These are phyloP conservation scores for Tapera naevia DNA, from an alignment of 2,797 vertebrate genomes.

Conservation along the genomic window DNA sequence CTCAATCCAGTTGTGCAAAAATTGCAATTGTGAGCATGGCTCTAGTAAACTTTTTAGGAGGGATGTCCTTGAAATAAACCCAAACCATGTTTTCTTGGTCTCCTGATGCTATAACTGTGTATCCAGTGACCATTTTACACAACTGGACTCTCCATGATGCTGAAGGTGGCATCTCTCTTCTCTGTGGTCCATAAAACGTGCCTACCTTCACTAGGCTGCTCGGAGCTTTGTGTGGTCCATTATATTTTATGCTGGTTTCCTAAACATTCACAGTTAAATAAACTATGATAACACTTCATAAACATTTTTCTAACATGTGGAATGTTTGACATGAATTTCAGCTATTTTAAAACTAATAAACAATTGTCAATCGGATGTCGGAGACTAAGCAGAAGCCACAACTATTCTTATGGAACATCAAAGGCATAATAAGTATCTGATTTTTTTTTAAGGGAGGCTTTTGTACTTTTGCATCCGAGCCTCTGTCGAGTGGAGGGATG, in stretches of 20 bases:
- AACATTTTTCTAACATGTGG: slow-evolving; percentile 82
- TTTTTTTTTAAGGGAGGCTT: slow-evolving; percentile 28
- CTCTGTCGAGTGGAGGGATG: neutral
- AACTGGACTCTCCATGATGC: neutral
- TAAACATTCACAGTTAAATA: slow-evolving; percentile 77
- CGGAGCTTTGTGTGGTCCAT: slow-evolving; percentile 87
- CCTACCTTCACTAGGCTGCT: neutral
- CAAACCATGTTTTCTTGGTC: neutral
- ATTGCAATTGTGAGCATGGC: neutral
- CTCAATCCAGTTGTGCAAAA: neutral
- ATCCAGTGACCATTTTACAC: neutral
- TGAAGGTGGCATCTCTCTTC: neutral
- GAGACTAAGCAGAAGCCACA: slow-evolving; percentile 85
- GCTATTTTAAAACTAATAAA: slow-evolving; percentile 94
- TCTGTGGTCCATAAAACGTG: neutral
- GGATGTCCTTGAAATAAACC: neutral
- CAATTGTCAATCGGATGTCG: slow-evolving; percentile 84
- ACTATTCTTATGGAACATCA: slow-evolving; percentile 88
- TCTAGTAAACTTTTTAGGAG: neutral
- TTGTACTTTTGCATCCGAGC: neutral
- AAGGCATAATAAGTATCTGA: slow-evolving; percentile 76
- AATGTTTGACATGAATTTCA: slow-evolving; percentile 87
- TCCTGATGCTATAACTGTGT: accelerated
- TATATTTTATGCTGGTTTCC: slow-evolving; percentile 70
- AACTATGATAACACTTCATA: slow-evolving; percentile 85